phyloP scores from a whole-genome alignment of 1,140 invertebrate genomes.

The Drosophila willistoni region DNA sequence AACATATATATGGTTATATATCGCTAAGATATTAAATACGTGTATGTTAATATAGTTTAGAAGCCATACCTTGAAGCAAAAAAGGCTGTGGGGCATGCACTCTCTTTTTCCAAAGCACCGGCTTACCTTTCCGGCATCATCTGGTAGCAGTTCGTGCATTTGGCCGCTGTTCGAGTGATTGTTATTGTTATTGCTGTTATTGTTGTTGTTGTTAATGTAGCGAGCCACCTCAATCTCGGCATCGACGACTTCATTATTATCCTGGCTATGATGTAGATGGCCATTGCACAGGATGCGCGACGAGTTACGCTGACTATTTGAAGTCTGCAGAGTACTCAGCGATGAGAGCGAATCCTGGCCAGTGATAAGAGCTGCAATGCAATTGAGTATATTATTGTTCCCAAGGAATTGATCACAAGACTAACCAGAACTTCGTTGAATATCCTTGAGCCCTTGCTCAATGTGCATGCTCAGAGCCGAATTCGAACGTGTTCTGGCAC shows the following conservation, averaged over 20 bases:
- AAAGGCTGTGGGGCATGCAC: constrained; percentile 90
- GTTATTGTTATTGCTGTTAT: constrained; percentile 45
- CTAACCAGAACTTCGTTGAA: constrained; percentile 77
- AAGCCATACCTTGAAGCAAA: constrained; percentile 90
- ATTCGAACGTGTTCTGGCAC: constrained; percentile 62
- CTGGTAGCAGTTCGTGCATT: constrained; percentile 69
- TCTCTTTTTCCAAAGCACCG: constrained; percentile 85
- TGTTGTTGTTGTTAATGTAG: constrained; percentile 39
- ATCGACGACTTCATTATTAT: constrained; percentile 37
- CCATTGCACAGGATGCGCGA: constrained; percentile 64
- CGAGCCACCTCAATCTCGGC: constrained; percentile 42
- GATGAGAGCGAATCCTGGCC: constrained; percentile 67
- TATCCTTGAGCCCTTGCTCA: constrained; percentile 80
- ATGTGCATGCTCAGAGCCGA: constrained; percentile 76
- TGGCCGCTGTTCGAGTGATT: constrained; percentile 43
- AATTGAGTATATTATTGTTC: neutral
- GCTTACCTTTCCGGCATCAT: constrained; percentile 87
- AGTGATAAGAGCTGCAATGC: constrained; percentile 54
- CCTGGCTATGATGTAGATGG: constrained; percentile 46
- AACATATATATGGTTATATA: constrained; percentile 23
- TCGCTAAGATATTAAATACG: constrained; percentile 82
- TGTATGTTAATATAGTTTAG: constrained; percentile 80
- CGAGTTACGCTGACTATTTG: constrained; percentile 45
- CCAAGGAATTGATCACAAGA: neutral
- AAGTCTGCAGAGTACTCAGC: constrained; percentile 62